A percentile compares a stretch with the other conserved stretches of the same genome.
Conservation (phyloP, 2,113 vertebrate species). For the Pachypanchax playfairii region DNA sequence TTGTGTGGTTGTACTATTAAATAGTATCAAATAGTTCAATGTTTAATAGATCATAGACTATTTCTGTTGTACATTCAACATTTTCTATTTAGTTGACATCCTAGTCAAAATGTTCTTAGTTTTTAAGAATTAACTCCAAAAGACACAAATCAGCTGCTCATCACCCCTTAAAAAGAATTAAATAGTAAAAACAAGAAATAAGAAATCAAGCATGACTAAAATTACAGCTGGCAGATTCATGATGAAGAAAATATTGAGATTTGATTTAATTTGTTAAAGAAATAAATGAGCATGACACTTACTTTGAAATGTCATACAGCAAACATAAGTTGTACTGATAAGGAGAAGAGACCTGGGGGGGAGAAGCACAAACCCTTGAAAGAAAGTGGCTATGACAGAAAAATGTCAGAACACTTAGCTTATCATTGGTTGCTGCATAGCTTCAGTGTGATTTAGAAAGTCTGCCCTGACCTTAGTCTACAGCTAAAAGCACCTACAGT, state of each 20-base stretch:
- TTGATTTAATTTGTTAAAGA: slow-evolving; percentile 27
- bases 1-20: too few species aligned
- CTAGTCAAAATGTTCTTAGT: background rate
- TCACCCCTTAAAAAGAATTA: too few species aligned
- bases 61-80: background rate
- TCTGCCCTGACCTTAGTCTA: background rate
- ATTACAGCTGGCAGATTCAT: slow-evolving; percentile 36
- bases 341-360: slow-evolving; percentile 13
- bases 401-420: background rate
- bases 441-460: background rate
- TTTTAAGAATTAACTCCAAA: slow-evolving; percentile 24
- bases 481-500: background rate
- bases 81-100: slow-evolving; percentile 17
- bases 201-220: slow-evolving; percentile 24
- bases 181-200: too few species aligned
- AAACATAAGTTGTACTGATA: slow-evolving; percentile 28
- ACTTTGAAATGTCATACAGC: slow-evolving; percentile 15
- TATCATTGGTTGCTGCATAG: too few species aligned
- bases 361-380: background rate
- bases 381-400: background rate
- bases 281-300: slow-evolving; percentile 36
- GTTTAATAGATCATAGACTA: background rate
- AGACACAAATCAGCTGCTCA: slow-evolving; percentile 12
- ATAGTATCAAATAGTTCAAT: background rate
- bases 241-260: slow-evolving; percentile 10